These are phyloP conservation scores for Arothron firmamentum DNA, from an alignment of 2,113 vertebrate species.

Conservation along the genomic window DNA sequence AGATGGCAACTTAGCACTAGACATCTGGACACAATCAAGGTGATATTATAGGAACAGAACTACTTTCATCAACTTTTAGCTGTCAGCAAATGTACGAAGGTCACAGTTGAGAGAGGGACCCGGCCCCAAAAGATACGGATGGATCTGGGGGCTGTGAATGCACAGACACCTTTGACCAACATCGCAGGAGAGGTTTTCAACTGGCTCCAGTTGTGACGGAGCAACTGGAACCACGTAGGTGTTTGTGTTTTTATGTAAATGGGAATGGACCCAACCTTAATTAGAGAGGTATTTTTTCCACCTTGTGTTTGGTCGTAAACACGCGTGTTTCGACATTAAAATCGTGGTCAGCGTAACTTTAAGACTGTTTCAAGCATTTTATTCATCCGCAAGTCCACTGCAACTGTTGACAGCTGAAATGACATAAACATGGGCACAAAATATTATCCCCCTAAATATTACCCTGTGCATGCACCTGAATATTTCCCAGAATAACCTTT, in stretches of 20 bases:
- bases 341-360: neutral
- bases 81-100: neutral
- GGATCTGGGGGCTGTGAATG: neutral
- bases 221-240: neutral
- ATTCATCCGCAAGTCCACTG: no score
- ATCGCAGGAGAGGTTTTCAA: neutral
- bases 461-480: no score
- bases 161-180: neutral
- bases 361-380: no score
- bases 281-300: neutral
- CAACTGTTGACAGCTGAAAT: no score
- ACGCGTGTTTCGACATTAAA: neutral
- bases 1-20: slow-evolving; percentile 2
- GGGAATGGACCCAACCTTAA: neutral
- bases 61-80: neutral
- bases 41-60: neutral
- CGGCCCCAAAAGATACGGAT: neutral
- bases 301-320: neutral
- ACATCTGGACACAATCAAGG: neutral
- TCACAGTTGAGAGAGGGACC: neutral
- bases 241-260: neutral
- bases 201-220: neutral
- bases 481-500: no score
- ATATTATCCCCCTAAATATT: no score
- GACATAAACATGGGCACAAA: no score